Percentiles rank a stretch among this genome's conserved stretches.
phyloP scores from a whole-genome alignment of 2,797 vertebrate species.

The Pantherophis alleghaniensis region DNA sequence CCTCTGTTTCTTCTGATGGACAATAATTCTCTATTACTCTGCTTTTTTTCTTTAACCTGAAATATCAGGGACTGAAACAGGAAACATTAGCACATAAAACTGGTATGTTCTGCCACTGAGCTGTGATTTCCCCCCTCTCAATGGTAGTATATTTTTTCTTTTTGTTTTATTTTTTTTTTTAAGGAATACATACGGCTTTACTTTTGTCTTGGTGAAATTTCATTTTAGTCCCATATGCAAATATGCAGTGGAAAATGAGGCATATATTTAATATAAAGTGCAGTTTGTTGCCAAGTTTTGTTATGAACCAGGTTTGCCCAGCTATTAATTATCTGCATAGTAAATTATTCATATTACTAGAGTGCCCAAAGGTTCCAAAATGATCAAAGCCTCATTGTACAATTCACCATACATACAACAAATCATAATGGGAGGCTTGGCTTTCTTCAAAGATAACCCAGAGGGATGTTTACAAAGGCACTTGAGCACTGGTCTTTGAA shows the following conservation, averaged over 20 bases:
- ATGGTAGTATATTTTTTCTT: background rate
- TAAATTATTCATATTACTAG: slow-evolving; percentile 28
- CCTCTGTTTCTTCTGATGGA: background rate
- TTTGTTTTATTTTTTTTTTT: background rate
- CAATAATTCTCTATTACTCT: background rate
- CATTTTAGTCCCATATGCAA: slow-evolving; percentile 5
- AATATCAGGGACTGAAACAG: background rate
- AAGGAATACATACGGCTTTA: background rate
- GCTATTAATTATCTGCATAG: background rate
- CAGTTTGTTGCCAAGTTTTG: background rate
- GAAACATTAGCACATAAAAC: background rate
- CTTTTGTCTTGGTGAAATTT: slow-evolving; percentile 7
- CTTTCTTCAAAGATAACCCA: slow-evolving; percentile 45
- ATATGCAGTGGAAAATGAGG: background rate
- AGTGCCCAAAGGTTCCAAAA: slow-evolving; percentile 1
- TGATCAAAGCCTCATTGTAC: background rate
- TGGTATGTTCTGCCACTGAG: background rate
- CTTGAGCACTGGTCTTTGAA: background rate
- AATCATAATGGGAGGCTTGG: slow-evolving; percentile 10
- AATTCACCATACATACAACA: slow-evolving; percentile 10
- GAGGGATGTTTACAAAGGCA: slow-evolving; percentile 36
- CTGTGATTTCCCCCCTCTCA: background rate
- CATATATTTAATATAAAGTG: background rate
- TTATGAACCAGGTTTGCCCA: background rate
- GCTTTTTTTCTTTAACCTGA: background rate